phyloP scores from a whole-genome alignment of 2,888 invertebrate species.

The Chrysina gloriosa region DNA sequence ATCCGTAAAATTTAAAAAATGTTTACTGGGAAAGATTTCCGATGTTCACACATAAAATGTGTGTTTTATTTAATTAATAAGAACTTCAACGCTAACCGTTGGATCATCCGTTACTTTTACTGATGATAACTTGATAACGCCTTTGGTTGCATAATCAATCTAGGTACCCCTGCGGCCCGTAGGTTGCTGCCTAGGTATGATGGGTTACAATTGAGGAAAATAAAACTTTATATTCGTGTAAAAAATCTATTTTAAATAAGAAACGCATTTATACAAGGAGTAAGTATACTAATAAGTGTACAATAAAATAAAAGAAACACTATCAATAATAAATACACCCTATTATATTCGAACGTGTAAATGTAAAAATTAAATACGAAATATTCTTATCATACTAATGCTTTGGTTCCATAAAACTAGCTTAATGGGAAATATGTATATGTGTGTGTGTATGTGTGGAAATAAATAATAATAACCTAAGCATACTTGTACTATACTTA shows the following conservation, averaged over 20 bases:
- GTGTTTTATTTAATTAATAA: no score
- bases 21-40: no score
- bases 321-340: conserved; percentile 25
- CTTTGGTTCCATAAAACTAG: conserved; percentile 34
- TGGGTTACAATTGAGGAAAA: no score
- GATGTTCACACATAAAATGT: no score
- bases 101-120: no score
- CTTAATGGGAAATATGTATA: conserved; percentile 5
- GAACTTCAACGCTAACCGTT: no score
- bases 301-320: conserved; percentile 11
- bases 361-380: conserved; percentile 4
- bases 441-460: not conserved
- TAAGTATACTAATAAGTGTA: conserved; percentile 9
- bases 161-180: no score
- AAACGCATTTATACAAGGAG: conserved; percentile 28
- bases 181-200: no score
- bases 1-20: no score
- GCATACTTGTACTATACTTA: no score
- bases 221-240: not conserved
- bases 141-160: no score
- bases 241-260: conserved; percentile 8
- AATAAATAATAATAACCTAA: conserved; percentile 22
- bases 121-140: no score
- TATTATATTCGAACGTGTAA: not conserved
- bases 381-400: conserved; percentile 22